These are phyloP conservation scores for Archips xylosteana DNA, from an alignment of 2,888 invertebrate genomes.

Conservation along the genomic window DNA sequence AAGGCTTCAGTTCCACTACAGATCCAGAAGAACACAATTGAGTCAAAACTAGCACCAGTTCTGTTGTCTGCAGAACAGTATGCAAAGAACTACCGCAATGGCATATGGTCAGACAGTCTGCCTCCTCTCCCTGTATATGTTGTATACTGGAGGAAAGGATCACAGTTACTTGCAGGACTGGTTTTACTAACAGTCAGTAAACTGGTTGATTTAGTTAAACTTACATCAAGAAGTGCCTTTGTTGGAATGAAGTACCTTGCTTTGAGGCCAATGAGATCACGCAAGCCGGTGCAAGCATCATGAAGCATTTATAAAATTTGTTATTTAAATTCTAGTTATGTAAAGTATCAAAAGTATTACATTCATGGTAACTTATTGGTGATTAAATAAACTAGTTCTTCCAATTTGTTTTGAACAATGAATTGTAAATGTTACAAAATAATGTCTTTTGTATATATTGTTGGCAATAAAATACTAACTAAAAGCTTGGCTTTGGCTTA, in stretches of 20 bases:
- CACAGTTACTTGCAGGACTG: constrained; percentile 56
- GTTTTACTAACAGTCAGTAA: constrained; percentile 60
- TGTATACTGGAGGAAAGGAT: constrained; percentile 73
- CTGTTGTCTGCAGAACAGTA: constrained; percentile 72
- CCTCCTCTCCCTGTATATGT: constrained; percentile 73
- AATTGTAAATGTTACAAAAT: constrained; percentile 51
- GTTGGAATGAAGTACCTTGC: constrained; percentile 66
- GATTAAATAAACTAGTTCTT: constrained; percentile 53
- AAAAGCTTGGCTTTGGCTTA: constrained; percentile 30
- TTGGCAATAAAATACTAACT: constrained; percentile 68
- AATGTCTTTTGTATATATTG: constrained; percentile 65
- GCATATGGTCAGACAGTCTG: constrained; percentile 78
- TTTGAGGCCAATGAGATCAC: constrained; percentile 61
- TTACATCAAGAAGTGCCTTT: constrained; percentile 64
- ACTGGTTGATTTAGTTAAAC: constrained; percentile 56
- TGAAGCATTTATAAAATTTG: constrained; percentile 65
- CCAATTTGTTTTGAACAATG: constrained; percentile 49
- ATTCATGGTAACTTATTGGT: constrained; percentile 62
- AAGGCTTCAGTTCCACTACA: constrained; percentile 67
- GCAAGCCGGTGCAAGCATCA: constrained; percentile 71
- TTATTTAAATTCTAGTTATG: constrained; percentile 54
- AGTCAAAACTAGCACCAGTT: constrained; percentile 70
- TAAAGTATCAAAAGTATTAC: constrained; percentile 54
- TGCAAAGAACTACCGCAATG: constrained; percentile 73
- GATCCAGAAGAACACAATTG: constrained; percentile 71